Base-by-base conservation (phyloP, 2,113 vertebrate genomes). In the Chamaea fasciata region DNA sequence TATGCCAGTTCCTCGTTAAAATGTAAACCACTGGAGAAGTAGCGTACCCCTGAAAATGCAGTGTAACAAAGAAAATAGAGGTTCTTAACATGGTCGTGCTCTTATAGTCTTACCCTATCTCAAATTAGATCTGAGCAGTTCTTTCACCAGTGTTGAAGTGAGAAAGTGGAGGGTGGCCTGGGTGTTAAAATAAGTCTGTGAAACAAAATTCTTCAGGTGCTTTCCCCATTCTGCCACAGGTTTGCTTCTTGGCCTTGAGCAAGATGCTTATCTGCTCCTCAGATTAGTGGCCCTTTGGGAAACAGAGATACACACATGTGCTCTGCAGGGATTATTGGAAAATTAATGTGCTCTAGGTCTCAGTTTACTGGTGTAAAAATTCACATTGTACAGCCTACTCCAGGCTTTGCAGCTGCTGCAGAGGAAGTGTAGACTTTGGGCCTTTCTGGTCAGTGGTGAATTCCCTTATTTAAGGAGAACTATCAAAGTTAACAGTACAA, bases 61-160 rank as follows among this genome's bases (percentile, higher is more conserved):
- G n/a, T 35, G 7, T 81, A 71, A 70, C 35, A 87, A 89, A 91
- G 68, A 64, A 95, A 92, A 55, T 23, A 50, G 83, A 82, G 20
- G 41, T 84, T 93, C 57, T 83, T 87, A 90, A 56, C 0, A 0
- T 3, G 6, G 92, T 78, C 82, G 68, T 87, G 79, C 59, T 95
- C n/a, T 92, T 91, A 94, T 14, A 83, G 39, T 67, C 13, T 95
- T 90, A 89, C 14, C 15, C 46, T 95, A 90, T 97, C 92, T 93
- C 76, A 91, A 90, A 96, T 94, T 89, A 95, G 77, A 96, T 93
- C 90, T 88, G 52, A 94, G 77, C 57, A 89, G 57, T 69, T 84
- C 69, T 92, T 70, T 92, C 62, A 84, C 60, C 37, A 23, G 37
- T 79, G 39, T 68, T 83, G 53, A 71, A 92, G 46, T 42, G 68